These are phyloP conservation scores for Oncorhynchus gorbuscha DNA, from an alignment of 2,113 vertebrate species.

Conservation along the genomic window DNA sequence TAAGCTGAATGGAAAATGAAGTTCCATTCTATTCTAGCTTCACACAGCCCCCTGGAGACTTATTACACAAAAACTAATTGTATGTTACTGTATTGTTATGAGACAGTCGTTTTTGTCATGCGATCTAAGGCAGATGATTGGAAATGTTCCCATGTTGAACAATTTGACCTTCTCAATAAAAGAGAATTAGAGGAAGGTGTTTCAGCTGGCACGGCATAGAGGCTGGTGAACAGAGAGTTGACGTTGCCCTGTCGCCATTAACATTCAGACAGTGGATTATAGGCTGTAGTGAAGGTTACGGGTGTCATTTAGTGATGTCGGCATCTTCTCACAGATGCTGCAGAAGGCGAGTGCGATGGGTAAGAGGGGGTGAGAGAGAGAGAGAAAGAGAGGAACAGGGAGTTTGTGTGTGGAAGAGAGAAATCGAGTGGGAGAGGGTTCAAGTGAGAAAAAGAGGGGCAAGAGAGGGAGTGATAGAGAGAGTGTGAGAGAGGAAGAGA, in stretches of 20 bases:
- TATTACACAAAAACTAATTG: too few relatives aligned
- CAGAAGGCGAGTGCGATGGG: background rate
- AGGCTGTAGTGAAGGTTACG: conserved; percentile 4
- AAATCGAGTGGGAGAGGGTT: background rate
- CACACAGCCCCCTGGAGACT: too few relatives aligned
- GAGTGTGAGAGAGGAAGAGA: background rate
- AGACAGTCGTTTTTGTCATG: too few relatives aligned
- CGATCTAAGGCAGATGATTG: too few relatives aligned
- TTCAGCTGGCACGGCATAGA: background rate
- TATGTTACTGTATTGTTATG: too few relatives aligned
- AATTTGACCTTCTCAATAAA: too few relatives aligned
- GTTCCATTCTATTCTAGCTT: too few relatives aligned
- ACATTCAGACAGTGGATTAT: background rate
- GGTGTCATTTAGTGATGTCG: background rate
- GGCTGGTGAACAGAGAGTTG: background rate
- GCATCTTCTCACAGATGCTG: background rate
- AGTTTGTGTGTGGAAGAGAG: background rate
- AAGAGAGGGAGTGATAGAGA: background rate
- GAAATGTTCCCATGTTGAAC: too few relatives aligned
- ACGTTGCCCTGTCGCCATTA: too few relatives aligned
- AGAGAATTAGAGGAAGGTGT: background rate
- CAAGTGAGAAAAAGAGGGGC: too few relatives aligned
- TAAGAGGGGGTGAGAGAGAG: background rate
- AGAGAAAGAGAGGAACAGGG: conserved; percentile 3
- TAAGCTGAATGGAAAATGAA: too few relatives aligned